Evolutionary conservation across 2,888 invertebrate genomes (phyloP).

Genomic region (Punctoribates punctum): DNA sequence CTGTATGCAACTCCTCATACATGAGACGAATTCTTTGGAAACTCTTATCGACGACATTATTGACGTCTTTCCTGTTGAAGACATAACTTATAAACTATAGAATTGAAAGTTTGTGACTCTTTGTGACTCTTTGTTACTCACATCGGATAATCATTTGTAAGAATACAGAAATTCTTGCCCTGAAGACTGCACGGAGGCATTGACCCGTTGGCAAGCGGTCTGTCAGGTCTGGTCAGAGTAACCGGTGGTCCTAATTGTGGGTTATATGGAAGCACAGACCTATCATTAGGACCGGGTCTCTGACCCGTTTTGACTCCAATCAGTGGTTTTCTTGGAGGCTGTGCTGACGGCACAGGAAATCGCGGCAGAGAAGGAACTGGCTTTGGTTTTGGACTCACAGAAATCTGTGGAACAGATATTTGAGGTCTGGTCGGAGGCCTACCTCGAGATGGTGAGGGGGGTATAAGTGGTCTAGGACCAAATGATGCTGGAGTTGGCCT

Average conservation of each 20-base stretch:
- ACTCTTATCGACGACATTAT: conserved; percentile 46
- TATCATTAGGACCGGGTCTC: background rate
- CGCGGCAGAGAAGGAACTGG: conserved; percentile 49
- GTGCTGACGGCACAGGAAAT: conserved; percentile 29
- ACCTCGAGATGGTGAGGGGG: conserved; percentile 23
- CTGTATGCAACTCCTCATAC: conserved; percentile 49
- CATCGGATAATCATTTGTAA: conserved; percentile 48
- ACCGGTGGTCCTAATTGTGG: conserved; percentile 44
- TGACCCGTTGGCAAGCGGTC: conserved; percentile 46
- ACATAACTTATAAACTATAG: too few species aligned
- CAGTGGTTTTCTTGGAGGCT: conserved; percentile 40
- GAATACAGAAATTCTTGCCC: conserved; percentile 48
- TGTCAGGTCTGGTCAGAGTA: conserved; percentile 46
- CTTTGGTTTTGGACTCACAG: too few species aligned
- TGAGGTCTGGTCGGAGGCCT: conserved; percentile 47
- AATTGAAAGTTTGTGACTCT: background rate
- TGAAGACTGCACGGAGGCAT: conserved; percentile 48
- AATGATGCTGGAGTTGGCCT: background rate
- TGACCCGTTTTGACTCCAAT: background rate
- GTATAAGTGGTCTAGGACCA: background rate
- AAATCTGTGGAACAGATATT: conserved; percentile 53
- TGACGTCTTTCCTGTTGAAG: conserved; percentile 46
- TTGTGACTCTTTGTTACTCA: conserved; percentile 35
- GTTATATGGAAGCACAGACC: background rate
- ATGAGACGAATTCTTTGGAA: conserved; percentile 47